Base-by-base conservation (phyloP, 2,797 vertebrate species). In the Lutjanus campechanus region DNA sequence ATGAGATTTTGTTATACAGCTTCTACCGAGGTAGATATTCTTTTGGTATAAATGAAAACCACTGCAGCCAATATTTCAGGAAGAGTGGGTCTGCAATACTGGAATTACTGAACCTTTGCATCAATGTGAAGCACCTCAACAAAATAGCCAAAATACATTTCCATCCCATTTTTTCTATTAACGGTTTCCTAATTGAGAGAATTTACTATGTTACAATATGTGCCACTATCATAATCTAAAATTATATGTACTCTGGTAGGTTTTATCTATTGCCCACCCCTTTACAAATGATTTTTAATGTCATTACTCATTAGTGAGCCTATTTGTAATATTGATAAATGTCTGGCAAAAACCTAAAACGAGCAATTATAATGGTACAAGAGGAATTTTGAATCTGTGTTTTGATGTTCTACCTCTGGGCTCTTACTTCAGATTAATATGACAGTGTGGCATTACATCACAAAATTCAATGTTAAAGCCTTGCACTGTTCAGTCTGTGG, bases 81-180 rank as follows among this genome's bases (percentile, higher is more conserved):
- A 50, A 54, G 51, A 66, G 41, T 69, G 53, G 79, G 47, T 29
- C 29, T 29, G 71, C 63, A 72, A 7, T 61, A 19, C 29, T 72
- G 53, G 5, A 50, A 75, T 64, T 13, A 46, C 17, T 22, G 20
- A 2, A 53, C 13, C 5, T 59, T 58, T 68, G 17, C 25, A 17
- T 61, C 49, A 62, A n/a, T 70, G 11, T 75, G 53, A 67, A 49
- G 12, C 12, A 44, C 17, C 19, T 29, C 4, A 12, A 54, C 9
- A 1, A 17, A 46, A 22, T 10, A 19, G 10, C 22, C 19, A 19
- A 25, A 62, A 25, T 1, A 50, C 12, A 53, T 43, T 46, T 19
- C 20, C 4, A 16, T 55, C 5, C 5, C 0, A 0, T 11, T 16
- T 19, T 29, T 11, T 10, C 8, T 17, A 41, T 11, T 1, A 59